A percentile compares a stretch with the other conserved stretches of the same genome.
Evolutionary conservation across 2,113 vertebrate species (phyloP).

Genomic region (Apistogramma diplotaenia): DNA sequence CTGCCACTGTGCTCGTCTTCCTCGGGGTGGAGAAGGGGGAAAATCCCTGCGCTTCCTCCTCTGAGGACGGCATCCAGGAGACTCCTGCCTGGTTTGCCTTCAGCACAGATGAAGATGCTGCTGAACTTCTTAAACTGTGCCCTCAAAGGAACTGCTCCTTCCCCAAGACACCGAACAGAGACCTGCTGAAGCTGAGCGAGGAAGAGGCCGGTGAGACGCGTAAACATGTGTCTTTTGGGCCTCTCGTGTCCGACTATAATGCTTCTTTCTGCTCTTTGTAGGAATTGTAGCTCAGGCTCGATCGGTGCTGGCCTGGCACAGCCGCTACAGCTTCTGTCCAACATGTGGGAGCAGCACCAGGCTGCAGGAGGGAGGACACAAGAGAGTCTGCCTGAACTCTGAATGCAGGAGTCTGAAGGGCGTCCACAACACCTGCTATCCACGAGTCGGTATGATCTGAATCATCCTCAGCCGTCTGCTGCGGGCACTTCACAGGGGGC

Average conservation of each 20-base stretch:
- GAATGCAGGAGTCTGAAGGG: constrained; percentile 85
- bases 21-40: constrained; percentile 85
- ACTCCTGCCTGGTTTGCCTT: constrained; percentile 90
- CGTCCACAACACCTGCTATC: constrained; percentile 92
- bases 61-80: constrained; percentile 29
- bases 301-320: constrained; percentile 89
- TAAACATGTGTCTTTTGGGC: too few relatives aligned
- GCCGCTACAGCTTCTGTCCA: constrained; percentile 86
- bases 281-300: constrained; percentile 90
- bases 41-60: background rate
- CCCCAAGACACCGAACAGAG: constrained; percentile 81
- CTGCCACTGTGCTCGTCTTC: constrained; percentile 80
- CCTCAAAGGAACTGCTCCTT: constrained; percentile 78
- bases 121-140: constrained; percentile 75
- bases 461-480: too few relatives aligned
- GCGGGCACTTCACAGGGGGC: too few relatives aligned
- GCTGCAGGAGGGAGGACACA: constrained; percentile 87
- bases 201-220: constrained; percentile 88
- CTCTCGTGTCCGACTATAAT: background rate
- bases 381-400: constrained; percentile 85
- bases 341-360: constrained; percentile 85
- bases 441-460: constrained; percentile 88
- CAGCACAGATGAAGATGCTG: constrained; percentile 70
- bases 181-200: constrained; percentile 83
- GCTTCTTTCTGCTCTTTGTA: constrained; percentile 17